Conservation (phyloP, 2,888 invertebrate species). For the Chaetogeoica ovagalla region DNA sequence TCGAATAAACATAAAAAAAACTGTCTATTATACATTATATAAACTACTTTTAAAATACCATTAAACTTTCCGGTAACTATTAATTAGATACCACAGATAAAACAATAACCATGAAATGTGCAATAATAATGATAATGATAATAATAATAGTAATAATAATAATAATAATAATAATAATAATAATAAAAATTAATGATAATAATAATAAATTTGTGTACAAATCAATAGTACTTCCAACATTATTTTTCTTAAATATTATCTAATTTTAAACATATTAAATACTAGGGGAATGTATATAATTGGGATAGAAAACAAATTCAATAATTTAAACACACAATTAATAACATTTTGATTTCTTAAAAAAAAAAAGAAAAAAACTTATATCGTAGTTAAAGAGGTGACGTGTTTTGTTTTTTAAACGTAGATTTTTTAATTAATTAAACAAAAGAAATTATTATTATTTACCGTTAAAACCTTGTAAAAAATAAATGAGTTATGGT, state of each 20-base stretch:
- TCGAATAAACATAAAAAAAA: too few relatives aligned
- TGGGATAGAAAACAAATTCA: constrained; percentile 12
- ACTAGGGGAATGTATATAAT: constrained; percentile 35
- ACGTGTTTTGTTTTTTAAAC: background rate
- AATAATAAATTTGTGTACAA: constrained; percentile 22
- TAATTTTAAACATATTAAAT: constrained; percentile 16
- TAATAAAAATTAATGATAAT: background rate
- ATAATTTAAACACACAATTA: background rate
- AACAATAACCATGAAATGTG: constrained; percentile 39
- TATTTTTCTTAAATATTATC: constrained; percentile 13
- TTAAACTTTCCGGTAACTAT: constrained; percentile 42
- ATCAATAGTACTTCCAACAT: constrained; percentile 25
- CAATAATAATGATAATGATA: constrained; percentile 16
- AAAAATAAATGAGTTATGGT: too few relatives aligned
- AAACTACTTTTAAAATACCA: constrained; percentile 29
- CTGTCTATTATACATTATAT: background rate
- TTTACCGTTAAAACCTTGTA: too few relatives aligned
- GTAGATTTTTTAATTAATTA: background rate
- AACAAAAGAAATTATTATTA: too few relatives aligned
- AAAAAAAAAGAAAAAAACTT: constrained; percentile 4
- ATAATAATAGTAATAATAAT: constrained; percentile 10
- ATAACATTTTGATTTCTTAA: constrained; percentile 28
- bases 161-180: constrained; percentile 15
- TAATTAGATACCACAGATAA: constrained; percentile 30
- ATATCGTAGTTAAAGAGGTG: background rate